Evolutionary conservation across 2,888 invertebrate species (phyloP).

Genomic region (Periphyllus acericola): DNA sequence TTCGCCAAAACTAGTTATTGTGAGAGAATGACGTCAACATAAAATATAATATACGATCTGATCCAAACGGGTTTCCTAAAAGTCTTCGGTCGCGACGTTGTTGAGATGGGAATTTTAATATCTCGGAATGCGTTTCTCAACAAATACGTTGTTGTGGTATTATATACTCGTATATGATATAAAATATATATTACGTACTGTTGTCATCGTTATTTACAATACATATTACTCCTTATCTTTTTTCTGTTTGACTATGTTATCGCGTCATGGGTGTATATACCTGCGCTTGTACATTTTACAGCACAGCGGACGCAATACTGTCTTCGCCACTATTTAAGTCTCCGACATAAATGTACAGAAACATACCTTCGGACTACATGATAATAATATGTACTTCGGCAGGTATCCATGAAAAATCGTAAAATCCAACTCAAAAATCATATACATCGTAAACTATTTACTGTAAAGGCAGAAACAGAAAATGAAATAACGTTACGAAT

Average conservation of each 20-base stretch:
- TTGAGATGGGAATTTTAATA: slow-evolving; percentile 19
- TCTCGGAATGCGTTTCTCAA: slow-evolving; percentile 47
- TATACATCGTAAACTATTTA: background rate
- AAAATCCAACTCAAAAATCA: background rate
- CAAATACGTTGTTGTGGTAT: slow-evolving; percentile 35
- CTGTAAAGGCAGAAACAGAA: background rate
- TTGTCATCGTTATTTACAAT: slow-evolving; percentile 37
- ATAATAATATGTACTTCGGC: too few species aligned
- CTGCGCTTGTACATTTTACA: background rate
- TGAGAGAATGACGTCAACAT: slow-evolving; percentile 24
- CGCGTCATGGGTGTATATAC: background rate
- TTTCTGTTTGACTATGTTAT: slow-evolving; percentile 20
- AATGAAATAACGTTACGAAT: background rate
- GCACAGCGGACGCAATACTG: background rate
- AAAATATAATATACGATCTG: background rate
- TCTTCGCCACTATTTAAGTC: slow-evolving; percentile 38
- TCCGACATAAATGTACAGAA: background rate
- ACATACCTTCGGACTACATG: too few species aligned
- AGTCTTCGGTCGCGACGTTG: background rate
- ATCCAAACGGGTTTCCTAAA: slow-evolving; percentile 29
- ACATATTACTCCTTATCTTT: slow-evolving; percentile 19
- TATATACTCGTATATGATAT: background rate
- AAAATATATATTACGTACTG: slow-evolving; percentile 8
- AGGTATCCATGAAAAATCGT: background rate
- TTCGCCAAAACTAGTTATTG: slow-evolving; percentile 17